A percentile compares a stretch with the other conserved stretches of the same genome.
Evolutionary conservation across 2,113 vertebrate species (phyloP).

Genomic region (Triplophysa rosa): DNA sequence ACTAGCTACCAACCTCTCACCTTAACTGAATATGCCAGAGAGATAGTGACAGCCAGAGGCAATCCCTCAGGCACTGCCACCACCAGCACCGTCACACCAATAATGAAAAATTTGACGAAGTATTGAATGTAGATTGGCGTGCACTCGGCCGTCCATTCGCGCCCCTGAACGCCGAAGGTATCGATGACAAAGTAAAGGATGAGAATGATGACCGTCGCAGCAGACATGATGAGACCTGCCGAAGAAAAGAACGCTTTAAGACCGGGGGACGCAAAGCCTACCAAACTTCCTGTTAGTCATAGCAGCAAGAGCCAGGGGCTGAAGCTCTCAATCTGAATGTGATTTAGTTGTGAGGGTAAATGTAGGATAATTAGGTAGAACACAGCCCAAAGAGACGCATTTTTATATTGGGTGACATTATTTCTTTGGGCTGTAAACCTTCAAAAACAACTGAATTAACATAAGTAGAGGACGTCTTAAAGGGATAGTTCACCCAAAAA

Average conservation of each 20-base stretch:
- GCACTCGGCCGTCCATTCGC: slow-evolving; percentile 84
- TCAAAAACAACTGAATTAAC: slow-evolving; percentile 39
- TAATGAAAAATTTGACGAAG: slow-evolving; percentile 99
- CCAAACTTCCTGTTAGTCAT: background rate
- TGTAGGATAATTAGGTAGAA: slow-evolving; percentile 40
- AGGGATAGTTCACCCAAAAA: too few species aligned
- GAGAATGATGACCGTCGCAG: slow-evolving; percentile 91
- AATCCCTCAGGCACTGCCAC: slow-evolving; percentile 96
- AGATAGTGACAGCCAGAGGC: slow-evolving; percentile 94
- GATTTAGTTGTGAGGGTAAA: slow-evolving; percentile 36
- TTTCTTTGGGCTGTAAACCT: slow-evolving; percentile 40
- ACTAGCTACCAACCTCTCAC: slow-evolving; percentile 65
- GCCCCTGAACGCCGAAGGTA: slow-evolving; percentile 82
- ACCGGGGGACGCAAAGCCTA: background rate
- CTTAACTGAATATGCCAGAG: slow-evolving; percentile 96
- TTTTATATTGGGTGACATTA: slow-evolving; percentile 37
- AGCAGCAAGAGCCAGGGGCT: slow-evolving; percentile 25
- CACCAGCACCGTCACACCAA: slow-evolving; percentile 92
- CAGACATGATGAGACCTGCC: slow-evolving; percentile 93
- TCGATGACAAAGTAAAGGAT: slow-evolving; percentile 93
- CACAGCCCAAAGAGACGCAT: slow-evolving; percentile 36
- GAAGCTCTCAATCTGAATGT: slow-evolving; percentile 9
- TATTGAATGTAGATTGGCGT: slow-evolving; percentile 96
- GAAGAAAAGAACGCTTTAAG: background rate
- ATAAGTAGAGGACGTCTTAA: slow-evolving; percentile 2